Evolutionary conservation across 2,888 invertebrate genomes (phyloP).

Genomic region (Hermaeophaga mercurialis): DNA sequence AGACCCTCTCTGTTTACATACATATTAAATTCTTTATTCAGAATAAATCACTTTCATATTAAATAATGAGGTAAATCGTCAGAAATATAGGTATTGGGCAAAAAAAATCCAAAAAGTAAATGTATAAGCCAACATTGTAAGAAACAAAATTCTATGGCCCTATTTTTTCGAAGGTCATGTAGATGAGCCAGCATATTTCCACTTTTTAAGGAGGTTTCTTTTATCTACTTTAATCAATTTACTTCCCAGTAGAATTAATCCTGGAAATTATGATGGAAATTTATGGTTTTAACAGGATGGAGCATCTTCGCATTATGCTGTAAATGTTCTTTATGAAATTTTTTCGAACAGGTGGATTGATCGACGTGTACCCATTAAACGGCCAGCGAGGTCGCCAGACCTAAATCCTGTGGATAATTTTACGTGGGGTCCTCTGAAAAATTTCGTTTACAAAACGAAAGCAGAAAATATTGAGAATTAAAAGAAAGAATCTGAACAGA

Average conservation of each 20-base stretch:
- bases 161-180: neutral
- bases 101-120: too few species aligned
- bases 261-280: slow-evolving; percentile 1
- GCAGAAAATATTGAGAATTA: too few species aligned
- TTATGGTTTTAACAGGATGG: slow-evolving; percentile 9
- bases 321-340: slow-evolving; percentile 7
- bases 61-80: too few species aligned
- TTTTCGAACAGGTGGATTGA: neutral
- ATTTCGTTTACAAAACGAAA: too few species aligned
- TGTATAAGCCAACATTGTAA: too few species aligned
- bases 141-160: too few species aligned
- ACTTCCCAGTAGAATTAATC: neutral
- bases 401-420: neutral
- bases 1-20: too few species aligned
- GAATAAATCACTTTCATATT: too few species aligned
- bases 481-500: too few species aligned
- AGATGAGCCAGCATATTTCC: neutral
- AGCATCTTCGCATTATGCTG: neutral
- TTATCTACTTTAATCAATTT: slow-evolving; percentile 1
- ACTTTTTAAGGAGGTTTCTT: slow-evolving; percentile 2
- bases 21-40: too few species aligned
- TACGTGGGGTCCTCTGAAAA: too few species aligned
- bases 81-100: too few species aligned
- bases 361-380: neutral
- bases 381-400: neutral